Evolutionary conservation across 1,140 invertebrate species (phyloP), one percentile per base, ranked within the genome.

Genomic region (Drosophila gunungcola): DNA sequence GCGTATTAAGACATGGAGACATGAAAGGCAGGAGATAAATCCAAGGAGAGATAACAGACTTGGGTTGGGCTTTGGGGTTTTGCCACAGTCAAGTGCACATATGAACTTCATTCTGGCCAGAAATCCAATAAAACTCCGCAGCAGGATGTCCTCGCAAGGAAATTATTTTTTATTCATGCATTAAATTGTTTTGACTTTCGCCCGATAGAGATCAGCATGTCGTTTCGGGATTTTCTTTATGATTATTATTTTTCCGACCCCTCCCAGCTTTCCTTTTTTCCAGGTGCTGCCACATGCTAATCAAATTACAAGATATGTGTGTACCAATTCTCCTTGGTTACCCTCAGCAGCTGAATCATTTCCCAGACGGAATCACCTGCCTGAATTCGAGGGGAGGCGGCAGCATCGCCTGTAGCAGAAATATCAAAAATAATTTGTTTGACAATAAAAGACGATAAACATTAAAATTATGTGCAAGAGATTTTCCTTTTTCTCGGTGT

Each of bases 381-480:
- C 10, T 9, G 1, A 38, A 32, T 10, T 16, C 3, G 34, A 3
- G 42, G 21, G 9, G 13, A 11, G 49, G 36, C 9, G n/a, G 27
- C 0, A 45, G 16, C 63, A 41, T 67, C 57, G 82, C 82, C 88
- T 91, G 81, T 81, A 89, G 89, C 89, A 69, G 61, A 64, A 74
- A 81, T 91, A 91, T 91, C 78, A 89, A 91, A 91, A 91, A 91
- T 91, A 91, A 91, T 91, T 91, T 91, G 89, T 89, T 91, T 91
- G 89, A 91, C 89, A 91, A 91, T 91, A 91, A 91, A 91, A 91
- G 89, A 91, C 81, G 89, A 91, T 91, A 91, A 91, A 91, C 89
- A 91, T 91, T 89, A 91, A 89, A 91, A 91, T 91, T 89, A 91
- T 91, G 84, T 89, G 64, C 73, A 68, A 80, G 79, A 83, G 72